Evolutionary conservation across 2,797 vertebrate genomes (phyloP).

Genomic region (Crax fasciolata): DNA sequence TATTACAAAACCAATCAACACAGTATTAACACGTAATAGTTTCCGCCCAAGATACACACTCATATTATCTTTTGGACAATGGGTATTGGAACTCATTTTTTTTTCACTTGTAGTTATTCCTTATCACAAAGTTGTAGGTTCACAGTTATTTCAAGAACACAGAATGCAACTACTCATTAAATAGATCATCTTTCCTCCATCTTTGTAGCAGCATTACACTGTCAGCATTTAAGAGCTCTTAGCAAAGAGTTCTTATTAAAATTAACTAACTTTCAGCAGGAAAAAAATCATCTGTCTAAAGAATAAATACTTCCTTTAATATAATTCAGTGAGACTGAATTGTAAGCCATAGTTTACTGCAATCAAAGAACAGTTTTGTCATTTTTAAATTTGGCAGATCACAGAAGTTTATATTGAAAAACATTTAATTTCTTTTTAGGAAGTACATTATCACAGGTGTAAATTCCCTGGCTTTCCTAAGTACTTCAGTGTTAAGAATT

Average conservation of each 20-base stretch:
- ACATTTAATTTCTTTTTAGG: neutral
- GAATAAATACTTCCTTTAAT: neutral
- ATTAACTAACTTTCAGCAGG: neutral
- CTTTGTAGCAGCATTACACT: neutral
- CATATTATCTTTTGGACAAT: neutral
- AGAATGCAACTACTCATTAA: neutral
- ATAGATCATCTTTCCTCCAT: neutral
- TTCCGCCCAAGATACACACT: neutral
- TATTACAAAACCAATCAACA: neutral
- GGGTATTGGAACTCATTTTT: neutral
- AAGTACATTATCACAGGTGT: neutral
- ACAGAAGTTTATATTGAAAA: neutral
- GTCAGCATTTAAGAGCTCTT: neutral
- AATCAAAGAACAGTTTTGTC: neutral
- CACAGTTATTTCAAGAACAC: neutral
- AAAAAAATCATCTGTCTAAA: neutral
- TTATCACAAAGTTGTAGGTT: neutral
- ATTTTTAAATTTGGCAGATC: neutral
- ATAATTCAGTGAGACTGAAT: neutral
- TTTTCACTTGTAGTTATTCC: neutral
- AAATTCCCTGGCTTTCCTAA: neutral
- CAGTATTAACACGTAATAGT: neutral
- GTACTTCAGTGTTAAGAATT: neutral
- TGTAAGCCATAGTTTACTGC: neutral
- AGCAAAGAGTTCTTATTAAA: neutral